Base-by-base conservation (phyloP, 2,797 vertebrate species). In the Myripristis jacobus region DNA sequence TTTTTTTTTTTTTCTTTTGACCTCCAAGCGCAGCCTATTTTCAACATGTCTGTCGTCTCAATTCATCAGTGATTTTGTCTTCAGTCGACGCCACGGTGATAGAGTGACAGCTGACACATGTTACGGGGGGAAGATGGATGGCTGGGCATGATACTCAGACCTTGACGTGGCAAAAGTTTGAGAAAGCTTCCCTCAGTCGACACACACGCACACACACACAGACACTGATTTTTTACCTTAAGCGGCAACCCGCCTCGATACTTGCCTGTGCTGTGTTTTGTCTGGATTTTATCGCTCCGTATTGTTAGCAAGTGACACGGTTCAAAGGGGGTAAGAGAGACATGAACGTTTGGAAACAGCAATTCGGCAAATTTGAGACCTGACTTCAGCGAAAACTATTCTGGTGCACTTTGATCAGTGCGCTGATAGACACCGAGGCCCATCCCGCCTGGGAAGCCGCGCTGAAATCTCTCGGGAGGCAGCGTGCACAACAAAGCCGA, bases 331-430 rank as follows among this genome's bases (percentile, higher is more conserved):
- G 29, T 29, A 50, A 48, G 51, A 59, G 27, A 63, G n/a, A 66
- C 36, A 52, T 16, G 50, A 72, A 51, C 25, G 22, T 65, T 67
- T 66, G 54, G 52, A 74, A 79, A 69, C 2, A 70, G 27, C 48
- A 66, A 82, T 84, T 73, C 75, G 60, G 79, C 58, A 81, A 83
- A 85, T 77, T 70, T 82, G 38, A 77, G 67, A 65, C 25, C 65
- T 64, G 66, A 81, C 83, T 79, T 77, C 60, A 51, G 75, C 46
- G 2, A 61, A 83, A 79, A 79, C 70, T 81, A 70, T 75, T 78
- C 56, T 46, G 70, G 59, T 83, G 81, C 11, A 1, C 82, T 87
- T 87, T 88, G 82, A 89, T 89, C 71, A 57, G 73, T 78, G 75
- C 63, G 55, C 43, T 69, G 82, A 69, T 61, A 87, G 77, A 22